These are phyloP conservation scores for Camponotus vicinus DNA, from an alignment of 1,140 invertebrate genomes.

Conservation along the genomic window DNA sequence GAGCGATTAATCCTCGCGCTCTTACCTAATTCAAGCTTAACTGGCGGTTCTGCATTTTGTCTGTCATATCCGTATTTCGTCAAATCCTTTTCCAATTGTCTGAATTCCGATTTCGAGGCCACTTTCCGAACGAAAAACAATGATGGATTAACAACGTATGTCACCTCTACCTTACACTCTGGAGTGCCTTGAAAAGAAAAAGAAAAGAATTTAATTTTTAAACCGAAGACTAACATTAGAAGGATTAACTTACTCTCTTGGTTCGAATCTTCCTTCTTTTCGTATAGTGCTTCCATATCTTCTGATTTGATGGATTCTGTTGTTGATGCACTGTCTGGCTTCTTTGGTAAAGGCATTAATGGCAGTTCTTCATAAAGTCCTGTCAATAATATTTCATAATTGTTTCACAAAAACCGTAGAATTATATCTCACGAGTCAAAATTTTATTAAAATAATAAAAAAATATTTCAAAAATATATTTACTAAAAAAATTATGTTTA, in stretches of 20 bases:
- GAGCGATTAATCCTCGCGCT: background rate
- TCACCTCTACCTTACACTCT: slow-evolving; percentile 86
- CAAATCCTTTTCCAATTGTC: slow-evolving; percentile 8
- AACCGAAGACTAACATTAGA: background rate
- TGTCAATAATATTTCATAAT: background rate
- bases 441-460: slow-evolving; percentile 9
- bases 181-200: slow-evolving; percentile 79
- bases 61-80: background rate
- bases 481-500: background rate
- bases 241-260: slow-evolving; percentile 17
- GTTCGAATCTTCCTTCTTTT: background rate
- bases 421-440: background rate
- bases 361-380: background rate
- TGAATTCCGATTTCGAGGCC: slow-evolving; percentile 10
- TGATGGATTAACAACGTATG: slow-evolving; percentile 89
- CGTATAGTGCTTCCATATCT: background rate
- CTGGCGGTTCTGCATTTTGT: background rate
- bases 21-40: slow-evolving; percentile 36
- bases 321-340: background rate
- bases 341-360: no score
- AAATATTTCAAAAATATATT: background rate
- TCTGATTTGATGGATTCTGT: background rate
- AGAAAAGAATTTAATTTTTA: background rate
- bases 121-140: slow-evolving; percentile 89
- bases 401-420: background rate